phyloP scores from a whole-genome alignment of 2,113 vertebrate species.

The Triplophysa rosa region DNA sequence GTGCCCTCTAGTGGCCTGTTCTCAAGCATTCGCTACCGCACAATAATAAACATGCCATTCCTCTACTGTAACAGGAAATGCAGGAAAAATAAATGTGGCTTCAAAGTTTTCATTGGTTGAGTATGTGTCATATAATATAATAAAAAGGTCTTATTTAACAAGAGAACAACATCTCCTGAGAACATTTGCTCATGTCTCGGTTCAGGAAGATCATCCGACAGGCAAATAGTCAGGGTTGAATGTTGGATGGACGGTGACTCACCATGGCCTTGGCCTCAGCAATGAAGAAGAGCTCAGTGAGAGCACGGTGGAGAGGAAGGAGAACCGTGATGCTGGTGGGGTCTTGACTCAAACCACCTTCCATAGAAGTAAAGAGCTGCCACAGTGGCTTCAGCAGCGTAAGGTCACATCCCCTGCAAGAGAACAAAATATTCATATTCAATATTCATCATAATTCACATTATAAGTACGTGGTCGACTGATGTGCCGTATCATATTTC shows the following conservation, averaged over 20 bases:
- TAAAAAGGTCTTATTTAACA: too few relatives aligned
- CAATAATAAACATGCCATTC: not conserved
- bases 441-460: not conserved
- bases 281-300: conserved; percentile 94
- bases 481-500: not conserved
- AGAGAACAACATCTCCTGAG: too few relatives aligned
- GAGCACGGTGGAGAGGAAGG: conserved; percentile 90
- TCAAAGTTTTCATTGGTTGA: too few relatives aligned
- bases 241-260: conserved; percentile 59
- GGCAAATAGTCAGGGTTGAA: not conserved
- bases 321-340: conserved; percentile 83
- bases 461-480: not conserved
- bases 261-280: conserved; percentile 89
- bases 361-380: conserved; percentile 92
- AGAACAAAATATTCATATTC: conserved; percentile 14
- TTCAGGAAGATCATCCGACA: too few relatives aligned
- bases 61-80: too few relatives aligned
- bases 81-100: too few relatives aligned
- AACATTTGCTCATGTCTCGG: too few relatives aligned
- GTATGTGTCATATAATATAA: too few relatives aligned
- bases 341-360: conserved; percentile 81
- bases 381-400: conserved; percentile 89
- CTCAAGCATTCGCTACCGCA: not conserved
- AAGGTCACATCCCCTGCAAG: conserved; percentile 85
- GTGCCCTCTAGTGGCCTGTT: conserved; percentile 37